These are phyloP conservation scores for Okamejei kenojei DNA, from an alignment of 2,797 vertebrate species.

Conservation along the genomic window DNA sequence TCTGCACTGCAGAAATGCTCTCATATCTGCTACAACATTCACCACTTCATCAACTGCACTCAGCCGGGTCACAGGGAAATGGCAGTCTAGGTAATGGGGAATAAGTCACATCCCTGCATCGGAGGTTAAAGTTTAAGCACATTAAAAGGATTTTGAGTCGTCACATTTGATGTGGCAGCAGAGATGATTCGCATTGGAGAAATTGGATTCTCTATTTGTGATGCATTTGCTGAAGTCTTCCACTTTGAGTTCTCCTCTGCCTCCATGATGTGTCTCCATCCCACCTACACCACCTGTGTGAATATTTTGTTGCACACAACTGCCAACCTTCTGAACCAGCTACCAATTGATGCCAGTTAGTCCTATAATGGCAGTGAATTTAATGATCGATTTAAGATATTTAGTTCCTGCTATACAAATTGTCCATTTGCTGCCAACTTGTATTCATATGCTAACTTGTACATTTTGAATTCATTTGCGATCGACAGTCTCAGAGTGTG, in stretches of 20 bases:
- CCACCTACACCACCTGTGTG: neutral
- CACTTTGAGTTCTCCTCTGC: neutral
- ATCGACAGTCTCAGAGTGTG: neutral
- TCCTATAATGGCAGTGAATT: neutral
- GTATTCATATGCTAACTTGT: conserved; percentile 1
- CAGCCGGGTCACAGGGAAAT: no score
- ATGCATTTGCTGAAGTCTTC: neutral
- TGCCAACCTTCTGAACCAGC: neutral
- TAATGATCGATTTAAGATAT: conserved; percentile 12
- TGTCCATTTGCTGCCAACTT: conserved; percentile 24
- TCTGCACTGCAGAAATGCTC: conserved; percentile 20
- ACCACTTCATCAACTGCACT: neutral
- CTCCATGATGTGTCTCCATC: neutral
- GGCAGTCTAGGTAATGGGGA: conserved; percentile 11
- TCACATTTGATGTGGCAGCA: neutral
- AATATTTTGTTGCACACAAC: neutral
- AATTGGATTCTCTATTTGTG: neutral
- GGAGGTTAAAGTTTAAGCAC: neutral
- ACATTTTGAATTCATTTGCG: conserved; percentile 17
- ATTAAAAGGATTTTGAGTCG: neutral
- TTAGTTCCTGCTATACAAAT: neutral
- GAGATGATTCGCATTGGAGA: neutral
- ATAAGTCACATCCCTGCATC: neutral
- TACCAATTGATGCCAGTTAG: neutral
- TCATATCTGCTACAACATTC: conserved; percentile 8